Evolutionary conservation across 92 coral and sea anemone species (phyloP), one percentile per base, ranked within the genome.

Genomic region (Palythoa grandis): DNA sequence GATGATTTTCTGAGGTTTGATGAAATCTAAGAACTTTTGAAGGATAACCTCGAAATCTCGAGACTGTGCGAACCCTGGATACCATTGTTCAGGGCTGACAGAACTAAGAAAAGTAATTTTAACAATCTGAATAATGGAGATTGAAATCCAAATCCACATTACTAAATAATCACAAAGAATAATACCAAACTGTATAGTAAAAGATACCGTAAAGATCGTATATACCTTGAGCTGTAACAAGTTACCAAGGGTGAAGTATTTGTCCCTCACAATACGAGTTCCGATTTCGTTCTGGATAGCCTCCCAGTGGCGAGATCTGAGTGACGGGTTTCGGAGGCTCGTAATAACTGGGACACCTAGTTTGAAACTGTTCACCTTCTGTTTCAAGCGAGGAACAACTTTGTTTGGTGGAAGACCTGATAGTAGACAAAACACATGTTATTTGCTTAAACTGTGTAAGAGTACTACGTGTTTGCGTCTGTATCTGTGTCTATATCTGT

Each of bases 301-400:
- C 68, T 96, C 99, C 99, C 99, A 96, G 83, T 96, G 99, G 24
- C 99, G 91, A 39, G 93, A 70, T 25, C 99, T 88, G 23, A 96
- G 91, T 1, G 99, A 93, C 17, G 96, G 93, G 71, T 96, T 96
- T 20, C 99, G 91, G n/a, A 96, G 90, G 86, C 98, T 96, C 2
- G 95, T 93, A 2, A 96, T 91, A 48, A 95, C 99, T 5, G 99
- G 99, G 89, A 96, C 91, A 48, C 99, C 99, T 72, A 91, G 93
- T 76, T 96, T 95, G 87, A 96, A 96, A 83, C 95, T 89, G 48
- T 90, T 92, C 39, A 96, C 98, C 70, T 93, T 93, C 82, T 88
- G 93, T 65, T 96, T 96, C 52, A 96, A 87, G 67, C 88, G 90
- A 19, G 95, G 94, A 14, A 96, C 97, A 22, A 96, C 95, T 73